phyloP scores from a whole-genome alignment of 2,113 vertebrate species.

The Butastur rufipennis region DNA sequence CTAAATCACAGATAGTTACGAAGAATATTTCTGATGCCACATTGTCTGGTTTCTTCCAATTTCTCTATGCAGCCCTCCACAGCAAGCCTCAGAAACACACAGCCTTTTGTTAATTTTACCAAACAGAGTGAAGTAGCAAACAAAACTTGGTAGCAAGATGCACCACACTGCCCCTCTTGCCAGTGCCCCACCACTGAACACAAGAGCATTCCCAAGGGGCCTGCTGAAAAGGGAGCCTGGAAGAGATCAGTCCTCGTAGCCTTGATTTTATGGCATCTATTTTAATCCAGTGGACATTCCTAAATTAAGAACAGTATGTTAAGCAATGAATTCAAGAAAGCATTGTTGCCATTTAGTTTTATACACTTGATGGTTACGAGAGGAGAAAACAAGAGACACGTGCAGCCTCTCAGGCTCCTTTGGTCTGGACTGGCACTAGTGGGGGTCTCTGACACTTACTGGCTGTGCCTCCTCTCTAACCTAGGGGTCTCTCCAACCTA shows the following conservation, averaged over 20 bases:
- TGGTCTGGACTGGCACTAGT: too few species aligned
- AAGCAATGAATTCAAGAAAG: not conserved
- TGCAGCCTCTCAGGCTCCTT: not conserved
- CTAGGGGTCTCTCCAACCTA: not conserved
- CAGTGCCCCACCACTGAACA: too few species aligned
- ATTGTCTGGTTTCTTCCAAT: not conserved
- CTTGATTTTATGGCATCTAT: not conserved
- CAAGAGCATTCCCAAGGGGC: not conserved
- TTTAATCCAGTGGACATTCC: not conserved
- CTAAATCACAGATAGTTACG: not conserved
- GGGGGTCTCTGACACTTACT: accelerated
- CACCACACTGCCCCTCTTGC: not conserved
- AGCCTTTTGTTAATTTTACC: not conserved
- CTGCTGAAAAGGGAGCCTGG: not conserved
- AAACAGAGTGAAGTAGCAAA: not conserved
- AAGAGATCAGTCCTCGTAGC: not conserved
- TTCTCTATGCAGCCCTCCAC: not conserved
- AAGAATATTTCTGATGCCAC: not conserved
- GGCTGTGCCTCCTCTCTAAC: not conserved
- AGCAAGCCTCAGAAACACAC: not conserved
- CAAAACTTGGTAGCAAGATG: not conserved
- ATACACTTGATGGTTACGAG: not conserved
- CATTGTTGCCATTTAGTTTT: not conserved
- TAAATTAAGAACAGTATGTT: not conserved
- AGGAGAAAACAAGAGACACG: not conserved